A percentile compares a stretch with the other conserved stretches of the same genome.
Conservation (phyloP, 2,113 vertebrate species). For the Corythoichthys haematopterus region DNA sequence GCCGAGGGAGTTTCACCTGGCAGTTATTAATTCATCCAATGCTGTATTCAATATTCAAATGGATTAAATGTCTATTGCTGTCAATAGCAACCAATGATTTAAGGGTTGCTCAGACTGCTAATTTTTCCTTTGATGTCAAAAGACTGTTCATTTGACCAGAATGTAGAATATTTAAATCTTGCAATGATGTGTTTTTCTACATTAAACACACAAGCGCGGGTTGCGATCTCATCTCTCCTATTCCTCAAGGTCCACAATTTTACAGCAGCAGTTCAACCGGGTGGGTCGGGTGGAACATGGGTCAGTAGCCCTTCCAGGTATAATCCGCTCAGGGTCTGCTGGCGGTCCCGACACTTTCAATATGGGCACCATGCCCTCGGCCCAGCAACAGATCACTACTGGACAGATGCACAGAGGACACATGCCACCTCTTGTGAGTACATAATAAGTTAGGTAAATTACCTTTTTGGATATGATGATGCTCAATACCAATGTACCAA, state of each 20-base stretch:
- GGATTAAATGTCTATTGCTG: too few species aligned
- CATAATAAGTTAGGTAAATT: background rate
- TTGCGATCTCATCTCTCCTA: background rate
- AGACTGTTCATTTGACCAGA: background rate
- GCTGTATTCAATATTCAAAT: too few species aligned
- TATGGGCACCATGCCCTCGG: constrained; percentile 88
- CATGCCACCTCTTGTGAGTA: constrained; percentile 93
- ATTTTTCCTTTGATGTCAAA: background rate
- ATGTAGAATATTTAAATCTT: background rate
- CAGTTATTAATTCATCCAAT: background rate
- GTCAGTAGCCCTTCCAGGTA: constrained; percentile 88
- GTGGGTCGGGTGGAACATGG: constrained; percentile 90
- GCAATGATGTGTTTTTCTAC: background rate
- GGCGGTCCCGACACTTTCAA: constrained; percentile 94
- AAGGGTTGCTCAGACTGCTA: background rate
- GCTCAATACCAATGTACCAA: background rate
- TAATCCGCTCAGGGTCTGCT: constrained; percentile 91
- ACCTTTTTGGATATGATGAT: too few species aligned
- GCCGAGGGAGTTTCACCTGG: background rate
- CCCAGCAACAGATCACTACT: constrained; percentile 90
- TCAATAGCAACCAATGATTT: background rate
- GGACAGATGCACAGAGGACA: constrained; percentile 99
- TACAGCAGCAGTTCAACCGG: constrained; percentile 96
- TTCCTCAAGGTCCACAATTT: constrained; percentile 81
- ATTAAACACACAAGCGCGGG: background rate